Base-by-base conservation (phyloP, 1,140 invertebrate genomes). In the Cepaea nemoralis region DNA sequence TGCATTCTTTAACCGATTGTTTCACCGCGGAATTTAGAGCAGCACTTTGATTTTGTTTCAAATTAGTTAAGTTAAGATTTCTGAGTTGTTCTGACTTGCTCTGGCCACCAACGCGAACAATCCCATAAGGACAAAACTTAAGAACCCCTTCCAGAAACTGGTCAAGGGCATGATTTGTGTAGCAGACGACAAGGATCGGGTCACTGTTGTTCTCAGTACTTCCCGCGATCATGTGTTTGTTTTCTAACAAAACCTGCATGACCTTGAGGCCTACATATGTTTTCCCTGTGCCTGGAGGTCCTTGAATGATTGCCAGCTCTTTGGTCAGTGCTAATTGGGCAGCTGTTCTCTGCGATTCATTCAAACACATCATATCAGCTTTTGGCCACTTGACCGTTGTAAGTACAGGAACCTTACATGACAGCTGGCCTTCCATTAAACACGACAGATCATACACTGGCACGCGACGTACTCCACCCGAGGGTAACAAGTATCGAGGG, bases 111-210 rank as follows among this genome's bases (percentile, higher is more conserved):
- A 97, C 93, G 35, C 96, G 92, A 16, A 95, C 91, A 76, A 97
- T 85, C 16, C 89, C 89, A 0, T 77, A 76, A 10, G 83, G 75
- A 50, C 81, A 84, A 50, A 86, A 87, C 19, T 67, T 19, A 1
- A 83, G 33, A 33, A 91, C 89, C 33, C 94, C 95, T 89, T 96
- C 94, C 24, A 97, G 37, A 35, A 70, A 70, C 69, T 70, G 69
- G 10, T 70, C 69, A 10, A 70, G 24, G 24, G 69, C 69, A 90
- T 97, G 95, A 88, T 97, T 97, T 0, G 96, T 97, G 84, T 94
- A 96, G 87, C 95, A 96, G 33, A 97, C 93, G 16, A 97, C 92
- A 1, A 97, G 89, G 78, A 97, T 94, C 3, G 95, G 94, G 12
- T 73, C 39, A n/a, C 22, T 39, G 16, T 45, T 35, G 24, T 79